These are phyloP conservation scores for Phyllostomus hastatus DNA, from an alignment of 2,113 vertebrate species.

Conservation along the genomic window DNA sequence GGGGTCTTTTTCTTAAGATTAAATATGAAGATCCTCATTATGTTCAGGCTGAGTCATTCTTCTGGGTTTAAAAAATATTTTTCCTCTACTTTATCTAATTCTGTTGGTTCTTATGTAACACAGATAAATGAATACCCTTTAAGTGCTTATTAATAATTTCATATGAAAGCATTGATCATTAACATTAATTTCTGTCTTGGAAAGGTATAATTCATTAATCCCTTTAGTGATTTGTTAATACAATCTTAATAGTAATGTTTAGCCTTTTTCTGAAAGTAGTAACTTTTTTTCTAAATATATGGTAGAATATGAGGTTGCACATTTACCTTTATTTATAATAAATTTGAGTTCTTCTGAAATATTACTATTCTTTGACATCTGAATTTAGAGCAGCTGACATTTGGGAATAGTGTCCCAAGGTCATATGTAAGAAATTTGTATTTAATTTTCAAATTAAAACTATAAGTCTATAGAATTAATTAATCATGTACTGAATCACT, in stretches of 20 bases:
- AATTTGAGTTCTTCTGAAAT: neutral
- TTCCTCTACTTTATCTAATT: conserved; percentile 1
- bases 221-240: conserved; percentile 30
- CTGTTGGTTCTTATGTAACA: neutral
- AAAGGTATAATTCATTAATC: conserved; percentile 10
- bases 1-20: neutral
- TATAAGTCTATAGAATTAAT: neutral
- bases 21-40: neutral
- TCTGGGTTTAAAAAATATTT: neutral
- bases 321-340: conserved; percentile 12
- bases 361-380: neutral
- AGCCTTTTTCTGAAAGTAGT: conserved; percentile 20
- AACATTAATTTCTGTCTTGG: conserved; percentile 37
- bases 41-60: neutral
- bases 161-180: conserved; percentile 36
- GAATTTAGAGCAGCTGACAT: neutral
- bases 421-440: conserved; percentile 8
- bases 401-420: neutral
- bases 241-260: conserved; percentile 29
- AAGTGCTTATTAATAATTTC: conserved; percentile 43
- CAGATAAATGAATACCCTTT: conserved; percentile 52
- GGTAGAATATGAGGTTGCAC: neutral
- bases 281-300: conserved; percentile 6
- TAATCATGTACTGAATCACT: neutral
- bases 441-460: conserved; percentile 18